Base-by-base conservation (phyloP, 2,888 invertebrate species). In the Drosophila infuscata region DNA sequence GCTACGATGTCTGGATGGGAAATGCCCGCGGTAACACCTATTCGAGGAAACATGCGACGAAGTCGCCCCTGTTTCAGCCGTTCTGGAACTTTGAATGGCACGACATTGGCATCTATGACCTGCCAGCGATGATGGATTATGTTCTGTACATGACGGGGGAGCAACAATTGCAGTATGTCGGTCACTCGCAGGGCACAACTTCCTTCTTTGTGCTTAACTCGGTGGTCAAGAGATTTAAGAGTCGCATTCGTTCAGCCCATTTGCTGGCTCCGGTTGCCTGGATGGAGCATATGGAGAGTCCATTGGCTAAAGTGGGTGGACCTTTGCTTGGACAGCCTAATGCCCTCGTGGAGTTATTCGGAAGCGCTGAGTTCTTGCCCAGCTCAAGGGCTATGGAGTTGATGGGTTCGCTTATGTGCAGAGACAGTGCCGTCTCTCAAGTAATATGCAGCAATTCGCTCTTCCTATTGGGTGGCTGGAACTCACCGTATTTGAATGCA, bases 231-330 rank as follows among this genome's bases (percentile, higher is more conserved):
- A 70, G 83, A 11, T 92, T 91, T 64, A 88, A 79, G 68, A 79
- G n/a, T 12, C 86, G 86, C 46, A 82, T 91, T 17, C 77, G 41
- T 7, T 88, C 92, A 0, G 91, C 89, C 0, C 91, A 91, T 65
- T 70, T 91, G 32, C 41, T 91, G 60, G 91, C 92, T 5, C 91
- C 91, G 5, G 89, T 91, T 20, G 91, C 77, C n/a, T 92, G 75
- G 74, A 88, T 91, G 86, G 84, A 76, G 12, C 67, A 91, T 56
- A 87, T 85, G 89, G 81, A 88, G 30, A 83, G 88, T 46, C 89
- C 97, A 0, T 9, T 97, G 60, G 89, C 84, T 53, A 93, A 94
- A 67, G 93, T 95, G 38, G 91, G 96, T 1, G 95, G 96, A 0
- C 96, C 95, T 8, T 36, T 91, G 11, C 32, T 91, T 4, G 91